Evolutionary conservation across 1,140 invertebrate species (phyloP).

Genomic region (Cylas formicarius): DNA sequence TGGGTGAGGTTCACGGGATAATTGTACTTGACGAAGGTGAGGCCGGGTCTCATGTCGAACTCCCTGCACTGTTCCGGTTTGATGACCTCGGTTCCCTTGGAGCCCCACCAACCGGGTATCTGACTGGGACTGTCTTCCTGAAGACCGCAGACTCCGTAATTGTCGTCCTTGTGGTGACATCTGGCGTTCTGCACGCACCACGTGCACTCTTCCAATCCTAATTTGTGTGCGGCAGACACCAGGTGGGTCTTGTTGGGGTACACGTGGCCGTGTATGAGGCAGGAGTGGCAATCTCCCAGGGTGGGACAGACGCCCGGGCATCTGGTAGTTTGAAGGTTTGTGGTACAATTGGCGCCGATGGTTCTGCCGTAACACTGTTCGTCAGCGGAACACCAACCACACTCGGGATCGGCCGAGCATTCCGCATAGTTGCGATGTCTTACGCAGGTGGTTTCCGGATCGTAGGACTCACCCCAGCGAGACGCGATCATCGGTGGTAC

Average conservation of each 20-base stretch:
- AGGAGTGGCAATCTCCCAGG: slow-evolving; percentile 80
- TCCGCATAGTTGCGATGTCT: slow-evolving; percentile 64
- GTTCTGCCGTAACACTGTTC: slow-evolving; percentile 75
- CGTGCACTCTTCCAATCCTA: slow-evolving; percentile 71
- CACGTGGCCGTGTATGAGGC: slow-evolving; percentile 64
- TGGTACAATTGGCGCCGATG: slow-evolving; percentile 73
- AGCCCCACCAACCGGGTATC: slow-evolving; percentile 82
- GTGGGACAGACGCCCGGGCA: slow-evolving; percentile 85
- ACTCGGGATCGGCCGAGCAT: slow-evolving; percentile 84
- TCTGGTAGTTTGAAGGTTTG: slow-evolving; percentile 76
- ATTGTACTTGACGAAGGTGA: slow-evolving; percentile 82
- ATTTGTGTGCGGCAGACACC: slow-evolving; percentile 65
- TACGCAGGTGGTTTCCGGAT: slow-evolving; percentile 65
- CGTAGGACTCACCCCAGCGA: slow-evolving; percentile 50
- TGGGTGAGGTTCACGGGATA: slow-evolving; percentile 78
- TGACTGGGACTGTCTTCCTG: slow-evolving; percentile 68
- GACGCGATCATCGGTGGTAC: slow-evolving; percentile 68
- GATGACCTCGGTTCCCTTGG: slow-evolving; percentile 70
- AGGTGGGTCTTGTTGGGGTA: slow-evolving; percentile 32
- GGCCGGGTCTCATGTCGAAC: slow-evolving; percentile 74
- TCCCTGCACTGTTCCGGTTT: slow-evolving; percentile 69
- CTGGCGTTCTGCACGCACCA: slow-evolving; percentile 90
- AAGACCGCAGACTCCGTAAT: slow-evolving; percentile 70
- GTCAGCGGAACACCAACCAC: slow-evolving; percentile 81
- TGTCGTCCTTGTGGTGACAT: slow-evolving; percentile 83